These are phyloP conservation scores for Xiphophorus maculatus DNA, from an alignment of 2,113 vertebrate genomes.

Conservation along the genomic window DNA sequence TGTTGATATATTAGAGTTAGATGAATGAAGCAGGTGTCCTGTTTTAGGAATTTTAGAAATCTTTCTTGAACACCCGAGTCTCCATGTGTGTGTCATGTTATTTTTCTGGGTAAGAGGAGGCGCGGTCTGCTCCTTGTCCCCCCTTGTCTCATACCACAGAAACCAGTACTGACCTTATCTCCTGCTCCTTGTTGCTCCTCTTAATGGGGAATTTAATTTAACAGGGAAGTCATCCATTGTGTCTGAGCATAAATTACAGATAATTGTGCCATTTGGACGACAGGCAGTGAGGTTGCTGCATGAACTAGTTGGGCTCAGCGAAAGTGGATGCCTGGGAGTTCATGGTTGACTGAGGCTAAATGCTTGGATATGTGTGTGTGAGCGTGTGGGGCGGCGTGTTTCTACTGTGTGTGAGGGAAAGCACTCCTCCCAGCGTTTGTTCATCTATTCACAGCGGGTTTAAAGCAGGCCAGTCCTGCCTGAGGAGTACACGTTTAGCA, in stretches of 20 bases:
- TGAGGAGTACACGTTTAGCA: conserved; percentile 52
- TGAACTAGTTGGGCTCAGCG: conserved; percentile 44
- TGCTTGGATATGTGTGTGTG: conserved; percentile 20
- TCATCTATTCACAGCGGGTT: conserved; percentile 54
- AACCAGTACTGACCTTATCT: conserved; percentile 55
- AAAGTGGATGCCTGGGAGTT: conserved; percentile 72
- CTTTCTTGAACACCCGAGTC: conserved; percentile 28
- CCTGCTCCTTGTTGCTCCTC: conserved; percentile 49
- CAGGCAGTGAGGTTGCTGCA: conserved; percentile 46
- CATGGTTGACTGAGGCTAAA: conserved; percentile 58
- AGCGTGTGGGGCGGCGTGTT: conserved; percentile 24
- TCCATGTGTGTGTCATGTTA: conserved; percentile 21
- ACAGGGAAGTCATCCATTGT: conserved; percentile 66
- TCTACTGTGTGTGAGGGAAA: conserved; percentile 8
- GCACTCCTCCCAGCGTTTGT: conserved; percentile 55
- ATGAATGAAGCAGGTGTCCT: neutral
- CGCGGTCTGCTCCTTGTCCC: conserved; percentile 11
- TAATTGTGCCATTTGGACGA: conserved; percentile 67
- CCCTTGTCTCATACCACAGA: conserved; percentile 35
- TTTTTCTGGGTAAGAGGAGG: conserved; percentile 18
- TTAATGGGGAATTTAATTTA: conserved; percentile 73
- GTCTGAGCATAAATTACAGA: conserved; percentile 70
- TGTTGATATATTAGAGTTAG: neutral
- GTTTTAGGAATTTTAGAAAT: conserved; percentile 31
- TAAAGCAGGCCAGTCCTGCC: conserved; percentile 45